These are phyloP conservation scores for Myripristis murdjan DNA, from an alignment of 2,797 vertebrate genomes.

Conservation along the genomic window DNA sequence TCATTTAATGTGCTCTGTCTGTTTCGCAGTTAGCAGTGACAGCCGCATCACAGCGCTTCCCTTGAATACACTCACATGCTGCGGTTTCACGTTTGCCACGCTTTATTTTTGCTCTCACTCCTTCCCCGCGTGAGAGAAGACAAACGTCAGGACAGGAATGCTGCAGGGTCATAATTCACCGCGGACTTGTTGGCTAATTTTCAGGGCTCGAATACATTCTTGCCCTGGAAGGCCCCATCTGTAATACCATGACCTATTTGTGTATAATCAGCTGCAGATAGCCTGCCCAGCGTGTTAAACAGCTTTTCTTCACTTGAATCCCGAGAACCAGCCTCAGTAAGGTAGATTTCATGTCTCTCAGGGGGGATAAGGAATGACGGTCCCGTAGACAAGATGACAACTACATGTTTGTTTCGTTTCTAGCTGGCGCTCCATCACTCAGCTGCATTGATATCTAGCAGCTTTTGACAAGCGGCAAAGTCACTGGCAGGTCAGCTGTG, in stretches of 20 bases:
- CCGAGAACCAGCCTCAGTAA: constrained; percentile 12
- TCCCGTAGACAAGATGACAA: constrained; percentile 12
- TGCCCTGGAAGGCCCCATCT: constrained; percentile 55
- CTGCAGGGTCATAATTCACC: constrained; percentile 44
- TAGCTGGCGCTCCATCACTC: constrained; percentile 43
- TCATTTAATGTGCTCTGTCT: background rate
- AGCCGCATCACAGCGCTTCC: too few species aligned
- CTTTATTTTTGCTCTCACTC: background rate
- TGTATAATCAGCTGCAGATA: constrained; percentile 47
- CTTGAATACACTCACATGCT: too few species aligned
- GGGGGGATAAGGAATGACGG: constrained; percentile 3
- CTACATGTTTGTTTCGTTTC: constrained; percentile 45
- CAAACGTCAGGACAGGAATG: constrained; percentile 27
- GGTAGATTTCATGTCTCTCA: constrained; percentile 26
- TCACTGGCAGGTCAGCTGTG: constrained; percentile 37
- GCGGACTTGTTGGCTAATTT: constrained; percentile 57
- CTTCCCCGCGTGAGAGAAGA: constrained; percentile 1
- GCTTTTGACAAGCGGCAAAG: constrained; percentile 38
- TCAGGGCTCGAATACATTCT: constrained; percentile 39
- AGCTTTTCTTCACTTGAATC: constrained; percentile 37
- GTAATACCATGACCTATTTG: constrained; percentile 57
- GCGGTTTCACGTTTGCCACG: background rate
- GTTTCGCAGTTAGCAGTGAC: background rate
- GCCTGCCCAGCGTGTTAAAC: constrained; percentile 18
- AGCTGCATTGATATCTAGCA: constrained; percentile 33